Base-by-base conservation (phyloP, 2,888 invertebrate species). In the Hirtodrosophila confusa region DNA sequence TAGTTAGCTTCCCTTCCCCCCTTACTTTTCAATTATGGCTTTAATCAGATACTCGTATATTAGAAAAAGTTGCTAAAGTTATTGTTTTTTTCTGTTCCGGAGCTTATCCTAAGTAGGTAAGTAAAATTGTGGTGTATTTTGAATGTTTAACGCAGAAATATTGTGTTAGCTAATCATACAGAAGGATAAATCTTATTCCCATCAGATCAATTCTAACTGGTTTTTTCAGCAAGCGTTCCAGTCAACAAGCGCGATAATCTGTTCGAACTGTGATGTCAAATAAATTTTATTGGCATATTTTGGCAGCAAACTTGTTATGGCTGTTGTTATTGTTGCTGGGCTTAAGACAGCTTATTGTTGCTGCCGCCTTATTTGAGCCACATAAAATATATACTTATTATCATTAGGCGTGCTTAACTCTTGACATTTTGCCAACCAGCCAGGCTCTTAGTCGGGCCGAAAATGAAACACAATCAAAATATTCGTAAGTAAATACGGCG, bases 371-470 rank as follows among this genome's bases (percentile, higher is more conserved):
- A 60, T 62, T 57, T 48, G 62, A 63, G 58, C 37, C 44, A 63
- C 63, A 66, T 69, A 54, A 74, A 67, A 55, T 60, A 24, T 55
- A 62, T 74, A 66, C 61, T 57, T 68, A 69, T 80, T 79, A 70
- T 61, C 55, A 72, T 72, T 70, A 72, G 65, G 45, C 49, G 11
- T 33, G 72, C 58, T 77, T 68, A 72, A 86, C 83, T 70, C 36
- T 65, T 82, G 82, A 70, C 86, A 82, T 82, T 17, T 82, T 86
- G 44, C 48, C 57, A 45, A 24, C 37, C 53, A 60, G 61, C 29
- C 5, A 11, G 17, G 48, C 40, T 41, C 35, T 40, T 39, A 58
- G 50, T 9, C 48, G 43, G 45, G 29, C 41, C 55, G 12, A 62
- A 67, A 58, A 56, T 56, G 43, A 62, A 55, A 49, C 33, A 56